Base-by-base conservation (phyloP, 2,888 invertebrate genomes). In the Clanis bilineata region DNA sequence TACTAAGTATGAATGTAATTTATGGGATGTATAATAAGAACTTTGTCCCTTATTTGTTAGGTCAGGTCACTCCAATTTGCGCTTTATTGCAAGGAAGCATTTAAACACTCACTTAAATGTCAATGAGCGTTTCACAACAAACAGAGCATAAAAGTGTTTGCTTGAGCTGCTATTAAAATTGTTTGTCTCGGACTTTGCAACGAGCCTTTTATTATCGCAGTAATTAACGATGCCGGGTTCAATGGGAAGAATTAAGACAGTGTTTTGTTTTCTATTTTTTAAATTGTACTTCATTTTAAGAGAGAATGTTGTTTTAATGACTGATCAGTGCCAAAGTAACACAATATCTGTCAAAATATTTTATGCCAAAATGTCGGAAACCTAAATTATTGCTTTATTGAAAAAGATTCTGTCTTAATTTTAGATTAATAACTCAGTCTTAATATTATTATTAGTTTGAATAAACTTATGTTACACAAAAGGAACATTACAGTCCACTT, bases 91-190 rank as follows among this genome's bases (percentile, higher is more conserved):
- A 28, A 44, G 44, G 44, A 23, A 51, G 51, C 18, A 51, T 32
- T 51, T 32, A 51, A 51, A 51, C 18, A 51, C 28, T 44, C 12
- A 15, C 10, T 32, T 47, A 47, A 47, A 51, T 51, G 51, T 51
- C 28, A 51, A 51, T 32, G 51, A 51, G 28, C 28, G 18, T 28
- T 32, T 32, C 28, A 18, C 28, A 51, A 18, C 32, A 51, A 51
- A 51, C 51, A 32, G 32, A 51, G 51, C 10, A 45, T 45, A 32
- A 51, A 51, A 51, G 10, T 51, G 32, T 51, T 51, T 51, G 51
- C 18, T 51, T 18, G 51, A 28, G 51, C 28, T 28, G 51, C 51
- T 51, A 32, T 51, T 51, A 32, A 51, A 32, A 51, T 51, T 51
- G 51, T 32, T 51, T 51, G 51, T 51, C 28, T 32, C 51, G 7